phyloP scores from a whole-genome alignment of 2,888 invertebrate species.

The Podotricha telesiphe region DNA sequence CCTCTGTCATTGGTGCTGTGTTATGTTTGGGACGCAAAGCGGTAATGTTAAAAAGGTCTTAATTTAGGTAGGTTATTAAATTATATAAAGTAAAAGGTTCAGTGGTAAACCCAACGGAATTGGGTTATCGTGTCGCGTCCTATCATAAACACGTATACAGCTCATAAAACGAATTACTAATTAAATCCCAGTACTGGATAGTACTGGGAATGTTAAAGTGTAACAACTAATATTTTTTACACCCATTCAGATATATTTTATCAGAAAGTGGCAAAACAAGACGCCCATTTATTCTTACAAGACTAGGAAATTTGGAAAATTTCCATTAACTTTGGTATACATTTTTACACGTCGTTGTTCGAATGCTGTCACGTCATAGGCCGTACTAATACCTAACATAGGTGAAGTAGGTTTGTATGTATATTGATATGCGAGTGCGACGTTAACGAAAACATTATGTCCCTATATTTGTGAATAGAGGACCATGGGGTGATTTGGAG shows the following conservation, averaged over 20 bases:
- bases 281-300: too few relatives aligned
- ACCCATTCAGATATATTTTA: too few relatives aligned
- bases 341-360: neutral
- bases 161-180: constrained; percentile 1
- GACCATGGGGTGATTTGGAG: neutral
- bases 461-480: neutral
- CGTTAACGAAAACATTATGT: neutral
- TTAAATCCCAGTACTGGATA: too few relatives aligned
- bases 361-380: neutral
- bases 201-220: too few relatives aligned
- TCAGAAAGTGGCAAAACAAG: too few relatives aligned
- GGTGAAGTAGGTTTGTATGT: neutral
- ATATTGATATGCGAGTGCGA: neutral
- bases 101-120: neutral
- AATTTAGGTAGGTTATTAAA: neutral
- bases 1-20: too few relatives aligned
- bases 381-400: constrained; percentile 3
- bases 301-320: neutral
- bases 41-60: too few relatives aligned
- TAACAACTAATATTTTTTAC: too few relatives aligned
- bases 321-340: neutral
- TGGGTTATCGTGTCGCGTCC: neutral
- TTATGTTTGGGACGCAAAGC: too few relatives aligned
- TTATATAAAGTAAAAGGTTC: too few relatives aligned
- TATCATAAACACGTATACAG: neutral